Base-by-base conservation (phyloP, 2,888 invertebrate genomes). In the Drosophila borborema region DNA sequence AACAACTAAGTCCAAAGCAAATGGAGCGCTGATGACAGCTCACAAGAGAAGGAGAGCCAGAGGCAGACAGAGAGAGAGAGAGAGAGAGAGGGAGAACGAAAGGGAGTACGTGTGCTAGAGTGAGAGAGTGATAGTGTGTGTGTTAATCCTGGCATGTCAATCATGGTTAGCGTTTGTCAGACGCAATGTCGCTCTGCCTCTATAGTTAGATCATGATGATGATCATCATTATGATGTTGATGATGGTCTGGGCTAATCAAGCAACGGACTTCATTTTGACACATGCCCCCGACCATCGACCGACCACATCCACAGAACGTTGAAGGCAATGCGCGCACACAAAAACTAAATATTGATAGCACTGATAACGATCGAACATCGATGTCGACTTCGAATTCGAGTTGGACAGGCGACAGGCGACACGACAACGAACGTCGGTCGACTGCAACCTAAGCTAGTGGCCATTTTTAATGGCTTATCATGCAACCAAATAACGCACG, bases 391-490 rank as follows among this genome's bases (percentile, higher is more conserved):
- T 41, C 55, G 55, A 41, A 38, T 54, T 38, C 53, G 53, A 54
- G 55, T 55, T 55, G 41, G 55, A 41, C 55, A 55, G 55, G 23
- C 55, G 55, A 40, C 55, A 55, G 55, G 23, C 55, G 10, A 31
- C 14, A 12, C 56, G 31, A 31, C 56, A 43, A 18, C 56, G 56
- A 61, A 69, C 64, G 60, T 51, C 74, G 72, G 60, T 51, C 74
- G 72, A 81, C 73, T 80, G 81, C 70, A 81, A 54, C 68, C 54
- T 40, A 54, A 64, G 48, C 64, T 84, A 86, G 85, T 87, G 85
- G 85, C 85, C 85, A 86, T 86, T 86, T 86, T 86, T 84, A 84
- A 84, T 87, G 80, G 89, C 89, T 86, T 86, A 86, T 86, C 85
- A 86, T 72, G 68, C 75, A 67, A 46, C 80, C 80, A 78, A 75